These are phyloP conservation scores for Tethya wilhelma DNA, from an alignment of 37 sponge, comb jelly and placozoan species.

Conservation along the genomic window DNA sequence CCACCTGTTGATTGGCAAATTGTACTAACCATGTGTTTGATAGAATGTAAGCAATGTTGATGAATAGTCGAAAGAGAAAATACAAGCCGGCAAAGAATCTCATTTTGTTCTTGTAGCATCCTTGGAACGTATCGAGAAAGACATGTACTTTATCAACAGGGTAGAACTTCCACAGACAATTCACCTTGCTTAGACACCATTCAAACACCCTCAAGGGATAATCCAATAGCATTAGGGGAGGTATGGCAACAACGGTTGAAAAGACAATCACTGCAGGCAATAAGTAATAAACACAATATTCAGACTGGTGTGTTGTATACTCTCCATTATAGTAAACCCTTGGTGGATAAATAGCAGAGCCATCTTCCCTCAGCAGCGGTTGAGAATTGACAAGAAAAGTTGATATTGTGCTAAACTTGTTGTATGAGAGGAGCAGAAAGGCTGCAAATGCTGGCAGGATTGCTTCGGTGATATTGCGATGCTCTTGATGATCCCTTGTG, in stretches of 20 bases:
- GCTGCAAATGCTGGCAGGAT: slow-evolving; percentile 44
- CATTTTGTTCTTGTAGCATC: slow-evolving; percentile 43
- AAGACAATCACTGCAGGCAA: neutral
- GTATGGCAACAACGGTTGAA: slow-evolving; percentile 8
- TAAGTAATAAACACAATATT: neutral
- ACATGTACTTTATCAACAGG: slow-evolving; percentile 35
- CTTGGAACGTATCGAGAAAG: slow-evolving; percentile 58
- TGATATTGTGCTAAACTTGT: slow-evolving; percentile 12
- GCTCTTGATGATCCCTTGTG: too few species aligned
- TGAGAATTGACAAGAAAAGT: neutral
- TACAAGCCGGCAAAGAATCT: slow-evolving; percentile 59
- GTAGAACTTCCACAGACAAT: slow-evolving; percentile 5
- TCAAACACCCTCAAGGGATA: slow-evolving; percentile 49
- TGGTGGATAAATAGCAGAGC: neutral
- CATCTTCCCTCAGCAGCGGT: neutral
- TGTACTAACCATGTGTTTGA: neutral
- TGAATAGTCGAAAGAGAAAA: slow-evolving; percentile 37
- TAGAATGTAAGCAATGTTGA: slow-evolving; percentile 2
- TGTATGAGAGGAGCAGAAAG: slow-evolving; percentile 54
- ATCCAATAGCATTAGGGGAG: slow-evolving; percentile 48
- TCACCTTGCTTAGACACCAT: neutral
- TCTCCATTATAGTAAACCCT: slow-evolving; percentile 32
- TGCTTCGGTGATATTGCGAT: neutral
- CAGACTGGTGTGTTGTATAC: neutral
- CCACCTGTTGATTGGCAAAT: slow-evolving; percentile 9